Conservation (phyloP, 2,888 invertebrate genomes). For the Amorpha juglandis region DNA sequence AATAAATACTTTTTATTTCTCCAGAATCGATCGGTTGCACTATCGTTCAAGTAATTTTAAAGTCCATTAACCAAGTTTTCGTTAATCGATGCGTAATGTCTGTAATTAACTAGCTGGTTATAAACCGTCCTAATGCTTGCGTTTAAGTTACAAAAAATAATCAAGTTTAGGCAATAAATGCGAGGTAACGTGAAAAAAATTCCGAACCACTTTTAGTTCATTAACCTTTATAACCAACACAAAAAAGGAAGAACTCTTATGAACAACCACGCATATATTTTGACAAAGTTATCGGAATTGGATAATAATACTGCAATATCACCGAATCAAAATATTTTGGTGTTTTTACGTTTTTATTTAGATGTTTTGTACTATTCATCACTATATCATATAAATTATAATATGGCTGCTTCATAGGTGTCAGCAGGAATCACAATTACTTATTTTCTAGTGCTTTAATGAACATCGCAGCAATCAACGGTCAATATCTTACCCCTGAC, state of each 20-base stretch:
- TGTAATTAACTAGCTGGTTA: slow-evolving; percentile 39
- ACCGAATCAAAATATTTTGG: too few relatives aligned
- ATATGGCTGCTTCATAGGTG: background rate
- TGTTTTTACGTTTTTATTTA: background rate
- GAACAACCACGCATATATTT: too few relatives aligned
- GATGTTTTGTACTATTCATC: background rate
- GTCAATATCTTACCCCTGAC: slow-evolving; percentile 18
- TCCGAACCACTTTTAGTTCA: slow-evolving; percentile 21
- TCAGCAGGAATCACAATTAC: slow-evolving; percentile 1
- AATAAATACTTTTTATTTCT: slow-evolving; percentile 40
- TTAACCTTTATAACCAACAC: background rate
- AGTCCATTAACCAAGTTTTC: slow-evolving; percentile 49
- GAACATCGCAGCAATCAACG: slow-evolving; percentile 20
- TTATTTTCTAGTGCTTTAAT: slow-evolving; percentile 22
- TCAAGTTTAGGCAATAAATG: slow-evolving; percentile 21
- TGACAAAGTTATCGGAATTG: too few relatives aligned
- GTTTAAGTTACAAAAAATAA: slow-evolving; percentile 26
- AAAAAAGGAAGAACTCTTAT: too few relatives aligned
- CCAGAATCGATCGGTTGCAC: slow-evolving; percentile 35
- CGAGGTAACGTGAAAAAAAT: slow-evolving; percentile 13
- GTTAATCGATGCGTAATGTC: slow-evolving; percentile 42
- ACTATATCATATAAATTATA: background rate
- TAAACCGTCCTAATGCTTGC: slow-evolving; percentile 19
- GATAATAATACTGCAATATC: too few relatives aligned
- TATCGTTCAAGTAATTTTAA: slow-evolving; percentile 39